Evolutionary conservation across 2,113 vertebrate species (phyloP), one percentile per base, ranked within the genome.

Genomic region (Engraulis encrasicolus): DNA sequence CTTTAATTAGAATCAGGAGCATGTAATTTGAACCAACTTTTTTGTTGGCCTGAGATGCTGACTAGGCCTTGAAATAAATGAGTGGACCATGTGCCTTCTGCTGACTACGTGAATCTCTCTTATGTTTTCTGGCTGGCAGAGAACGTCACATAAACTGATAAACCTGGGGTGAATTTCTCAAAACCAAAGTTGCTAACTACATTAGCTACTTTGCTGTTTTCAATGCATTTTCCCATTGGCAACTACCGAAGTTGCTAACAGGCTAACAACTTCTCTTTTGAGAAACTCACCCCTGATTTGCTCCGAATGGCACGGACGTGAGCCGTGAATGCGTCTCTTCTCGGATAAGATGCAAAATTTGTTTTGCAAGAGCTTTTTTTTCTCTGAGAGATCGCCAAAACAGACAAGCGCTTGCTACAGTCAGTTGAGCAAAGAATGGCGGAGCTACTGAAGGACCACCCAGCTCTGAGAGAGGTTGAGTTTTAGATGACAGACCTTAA

Each of bases 1-100:
- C 83, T 79, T 80, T 82, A 84, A 91, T 87, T 91, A 78, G 50
- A 86, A 85, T 85, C 87, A 48, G 36, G 66, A 37, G 81, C 74
- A 78, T 61, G 50, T 2, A 4, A 88, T 87, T 84, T 89, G 80
- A 90, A 90, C 91, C 84, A 86, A 83, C 86, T 86, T 89, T 86
- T 82, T 71, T n/a, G 31, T 52, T n/a, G n/a, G n/a, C n/a, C 81
- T 27, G 66, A 34, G 4, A 74, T 18, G 14, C 66, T 34, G 31
- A 34, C 27, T 27, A 74, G 66, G 11, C 31, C 66, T 74, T 34
- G 66, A 74, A 27, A 74, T 9, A 5, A 45, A 3, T 45, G 9
- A 45, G 4, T 45, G 9, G 40, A 9, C 40, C 40, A 5, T 82
- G 86, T 80, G 86, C 87, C 85, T 89, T 91, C 90, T 86, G 86